These are phyloP conservation scores for Tragopan temminckii DNA, from an alignment of 2,797 vertebrate genomes.

Conservation along the genomic window DNA sequence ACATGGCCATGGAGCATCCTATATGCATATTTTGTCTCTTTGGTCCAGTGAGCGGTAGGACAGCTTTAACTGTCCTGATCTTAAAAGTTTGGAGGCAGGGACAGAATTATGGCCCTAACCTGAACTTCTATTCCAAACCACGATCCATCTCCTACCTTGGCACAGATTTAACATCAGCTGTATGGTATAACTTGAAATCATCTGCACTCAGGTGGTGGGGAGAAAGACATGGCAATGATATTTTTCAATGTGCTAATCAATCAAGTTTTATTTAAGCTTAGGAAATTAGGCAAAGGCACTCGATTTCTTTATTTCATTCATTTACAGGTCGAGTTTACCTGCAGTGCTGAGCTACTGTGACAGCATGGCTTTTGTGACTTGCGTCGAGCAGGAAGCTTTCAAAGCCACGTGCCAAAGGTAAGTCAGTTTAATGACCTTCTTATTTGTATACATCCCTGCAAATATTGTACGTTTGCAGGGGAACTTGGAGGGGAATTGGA, in stretches of 20 bases:
- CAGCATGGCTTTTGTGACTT: neutral
- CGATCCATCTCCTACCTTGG: neutral
- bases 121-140: neutral
- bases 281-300: neutral
- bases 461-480: neutral
- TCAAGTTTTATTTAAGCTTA: neutral
- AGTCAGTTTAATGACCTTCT: conserved; percentile 17
- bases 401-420: conserved; percentile 30
- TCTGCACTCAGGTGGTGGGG: neutral
- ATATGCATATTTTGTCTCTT: neutral
- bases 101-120: neutral
- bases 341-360: neutral
- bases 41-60: neutral
- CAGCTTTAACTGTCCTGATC: neutral
- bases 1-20: neutral
- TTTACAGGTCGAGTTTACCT: conserved; percentile 39
- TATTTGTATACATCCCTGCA: neutral
- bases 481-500: neutral
- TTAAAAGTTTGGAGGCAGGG: neutral
- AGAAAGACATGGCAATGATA: neutral
- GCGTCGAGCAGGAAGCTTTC: neutral
- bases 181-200: neutral
- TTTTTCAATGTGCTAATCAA: neutral
- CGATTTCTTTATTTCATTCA: conserved; percentile 17
- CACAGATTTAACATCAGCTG: neutral